phyloP scores from a whole-genome alignment of 2,113 vertebrate species.

The Otis tarda region DNA sequence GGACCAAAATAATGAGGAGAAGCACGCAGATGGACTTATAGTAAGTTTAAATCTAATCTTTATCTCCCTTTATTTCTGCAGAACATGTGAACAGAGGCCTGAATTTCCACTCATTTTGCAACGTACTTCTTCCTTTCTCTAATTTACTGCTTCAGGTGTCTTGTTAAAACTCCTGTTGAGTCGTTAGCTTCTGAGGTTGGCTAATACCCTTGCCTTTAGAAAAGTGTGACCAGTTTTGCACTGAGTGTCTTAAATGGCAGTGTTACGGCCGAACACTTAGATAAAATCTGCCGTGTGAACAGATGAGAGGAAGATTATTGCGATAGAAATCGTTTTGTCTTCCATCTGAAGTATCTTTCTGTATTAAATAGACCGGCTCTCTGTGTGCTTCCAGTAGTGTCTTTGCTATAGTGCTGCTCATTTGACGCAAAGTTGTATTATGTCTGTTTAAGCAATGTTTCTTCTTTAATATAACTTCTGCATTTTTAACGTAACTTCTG shows the following conservation, averaged over 20 bases:
- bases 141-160: conserved; percentile 62
- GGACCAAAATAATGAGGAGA: conserved; percentile 99
- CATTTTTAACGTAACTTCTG: conserved; percentile 25
- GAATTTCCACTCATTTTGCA: conserved; percentile 73
- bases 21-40: conserved; percentile 99
- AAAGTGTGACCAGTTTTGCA: conserved; percentile 52
- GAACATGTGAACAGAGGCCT: conserved; percentile 77
- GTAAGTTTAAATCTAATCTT: conserved; percentile 90
- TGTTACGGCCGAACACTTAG: conserved; percentile 2
- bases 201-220: conserved; percentile 73
- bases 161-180: conserved; percentile 58
- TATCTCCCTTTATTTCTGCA: conserved; percentile 77
- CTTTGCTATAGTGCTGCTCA: background rate
- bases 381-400: background rate
- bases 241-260: conserved; percentile 28
- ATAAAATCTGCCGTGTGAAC: conserved; percentile 16
- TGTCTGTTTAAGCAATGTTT: conserved; percentile 32
- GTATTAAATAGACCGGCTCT: background rate
- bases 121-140: conserved; percentile 60
- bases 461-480: conserved; percentile 46
- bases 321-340: background rate
- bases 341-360: background rate
- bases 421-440: conserved; percentile 47
- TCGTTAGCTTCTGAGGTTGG: conserved; percentile 61
- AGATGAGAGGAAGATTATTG: background rate